phyloP scores from a whole-genome alignment of 2,888 invertebrate species.

The Aphodius granarius region DNA sequence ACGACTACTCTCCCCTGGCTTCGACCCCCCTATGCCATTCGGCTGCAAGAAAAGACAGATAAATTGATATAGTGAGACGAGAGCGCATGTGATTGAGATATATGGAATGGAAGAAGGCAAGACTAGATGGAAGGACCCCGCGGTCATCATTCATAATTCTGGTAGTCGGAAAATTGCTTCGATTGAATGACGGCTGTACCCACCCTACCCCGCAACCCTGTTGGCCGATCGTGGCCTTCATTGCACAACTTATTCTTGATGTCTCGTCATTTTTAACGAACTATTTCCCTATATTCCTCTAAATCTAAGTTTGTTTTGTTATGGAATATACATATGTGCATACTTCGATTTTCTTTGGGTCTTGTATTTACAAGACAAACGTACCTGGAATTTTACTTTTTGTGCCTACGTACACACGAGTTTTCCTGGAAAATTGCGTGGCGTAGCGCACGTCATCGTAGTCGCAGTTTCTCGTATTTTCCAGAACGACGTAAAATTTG shows the following conservation, averaged over 20 bases:
- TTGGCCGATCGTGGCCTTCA: no score
- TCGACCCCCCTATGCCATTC: constrained; percentile 16
- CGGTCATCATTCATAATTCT: constrained; percentile 49
- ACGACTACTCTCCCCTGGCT: constrained; percentile 30
- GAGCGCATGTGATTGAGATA: constrained; percentile 48
- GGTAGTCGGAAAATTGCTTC: background rate
- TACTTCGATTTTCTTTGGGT: no score
- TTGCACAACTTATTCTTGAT: no score
- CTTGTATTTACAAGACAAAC: no score
- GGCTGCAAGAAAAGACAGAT: constrained; percentile 44
- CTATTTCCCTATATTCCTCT: no score
- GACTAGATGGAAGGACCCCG: constrained; percentile 27
- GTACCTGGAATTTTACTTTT: no score
- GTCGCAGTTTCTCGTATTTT: background rate
- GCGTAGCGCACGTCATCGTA: background rate
- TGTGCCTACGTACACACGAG: no score
- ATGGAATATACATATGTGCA: no score
- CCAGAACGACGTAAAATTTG: background rate
- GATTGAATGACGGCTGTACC: background rate
- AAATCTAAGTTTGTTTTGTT: no score
- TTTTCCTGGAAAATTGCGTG: no score
- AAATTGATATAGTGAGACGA: constrained; percentile 52
- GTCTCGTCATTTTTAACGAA: no score
- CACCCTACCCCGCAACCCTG: no score
- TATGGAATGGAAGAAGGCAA: constrained; percentile 37